Conservation (phyloP, 1,140 invertebrate species). For the Diplogasteroides magnus region DNA sequence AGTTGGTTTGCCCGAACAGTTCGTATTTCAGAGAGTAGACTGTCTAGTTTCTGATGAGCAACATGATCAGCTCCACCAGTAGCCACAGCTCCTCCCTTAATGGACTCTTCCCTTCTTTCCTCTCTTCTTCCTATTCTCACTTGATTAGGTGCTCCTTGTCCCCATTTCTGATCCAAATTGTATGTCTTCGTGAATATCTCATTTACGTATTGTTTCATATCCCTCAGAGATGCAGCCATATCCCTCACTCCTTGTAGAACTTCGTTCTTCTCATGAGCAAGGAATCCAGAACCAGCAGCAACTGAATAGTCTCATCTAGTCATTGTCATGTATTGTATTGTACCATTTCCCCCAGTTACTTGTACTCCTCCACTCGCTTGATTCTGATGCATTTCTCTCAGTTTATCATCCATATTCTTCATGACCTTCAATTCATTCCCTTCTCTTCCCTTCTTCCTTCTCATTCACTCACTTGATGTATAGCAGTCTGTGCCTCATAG, state of each 20-base stretch:
- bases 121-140: slow-evolving; percentile 20
- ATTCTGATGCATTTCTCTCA: slow-evolving; percentile 11
- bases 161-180: slow-evolving; percentile 50
- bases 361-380: not conserved
- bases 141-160: slow-evolving; percentile 11
- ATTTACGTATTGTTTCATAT: slow-evolving; percentile 55
- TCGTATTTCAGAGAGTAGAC: slow-evolving; percentile 19
- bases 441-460: not conserved
- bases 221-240: slow-evolving; percentile 39
- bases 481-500: slow-evolving; percentile 48
- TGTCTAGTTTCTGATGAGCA: slow-evolving; percentile 26
- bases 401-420: not conserved
- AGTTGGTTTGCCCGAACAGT: slow-evolving; percentile 17
- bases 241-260: slow-evolving; percentile 48
- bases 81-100: slow-evolving; percentile 35
- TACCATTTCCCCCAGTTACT: not conserved
- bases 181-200: slow-evolving; percentile 55
- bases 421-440: slow-evolving; percentile 4
- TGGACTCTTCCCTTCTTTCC: slow-evolving; percentile 31
- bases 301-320: not conserved
- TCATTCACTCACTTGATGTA: slow-evolving; percentile 35
- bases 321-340: too few relatives aligned
- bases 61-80: slow-evolving; percentile 40
- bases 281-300: slow-evolving; percentile 28
- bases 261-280: slow-evolving; percentile 50